Conservation (phyloP, 2,113 vertebrate species). For the Arenaria interpres region DNA sequence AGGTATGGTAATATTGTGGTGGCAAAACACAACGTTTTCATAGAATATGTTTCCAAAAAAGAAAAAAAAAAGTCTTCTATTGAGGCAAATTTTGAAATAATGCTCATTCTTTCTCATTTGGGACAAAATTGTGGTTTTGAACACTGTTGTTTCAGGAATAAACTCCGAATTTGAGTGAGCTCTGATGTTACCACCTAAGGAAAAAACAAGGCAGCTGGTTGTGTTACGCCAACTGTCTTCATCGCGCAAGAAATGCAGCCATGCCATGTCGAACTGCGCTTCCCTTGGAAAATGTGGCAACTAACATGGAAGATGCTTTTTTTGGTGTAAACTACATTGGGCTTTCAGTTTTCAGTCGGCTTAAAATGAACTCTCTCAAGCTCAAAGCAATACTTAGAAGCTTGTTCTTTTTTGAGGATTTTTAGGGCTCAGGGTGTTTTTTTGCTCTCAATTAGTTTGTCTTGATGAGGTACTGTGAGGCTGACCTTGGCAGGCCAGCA, state of each 20-base stretch:
- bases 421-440: not conserved
- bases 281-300: not conserved
- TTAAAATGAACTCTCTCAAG: not conserved
- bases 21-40: not conserved
- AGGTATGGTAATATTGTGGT: not conserved
- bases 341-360: not conserved
- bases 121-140: not conserved
- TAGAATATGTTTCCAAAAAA: not conserved
- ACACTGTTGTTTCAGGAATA: not conserved
- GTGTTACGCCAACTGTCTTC: not conserved
- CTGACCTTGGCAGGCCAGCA: not conserved
- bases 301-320: not conserved
- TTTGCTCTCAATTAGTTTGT: not conserved
- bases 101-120: not conserved
- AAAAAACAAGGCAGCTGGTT: not conserved
- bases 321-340: not conserved
- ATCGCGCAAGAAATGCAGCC: not conserved
- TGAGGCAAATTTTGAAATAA: not conserved
- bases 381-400: not conserved
- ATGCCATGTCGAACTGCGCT: not conserved
- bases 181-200: not conserved
- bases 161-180: not conserved
- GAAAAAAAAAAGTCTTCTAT: not conserved
- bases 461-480: not conserved
- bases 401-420: not conserved